Evolutionary conservation across 2,113 vertebrate species (phyloP).

Genomic region (Poeciliopsis retropinna): DNA sequence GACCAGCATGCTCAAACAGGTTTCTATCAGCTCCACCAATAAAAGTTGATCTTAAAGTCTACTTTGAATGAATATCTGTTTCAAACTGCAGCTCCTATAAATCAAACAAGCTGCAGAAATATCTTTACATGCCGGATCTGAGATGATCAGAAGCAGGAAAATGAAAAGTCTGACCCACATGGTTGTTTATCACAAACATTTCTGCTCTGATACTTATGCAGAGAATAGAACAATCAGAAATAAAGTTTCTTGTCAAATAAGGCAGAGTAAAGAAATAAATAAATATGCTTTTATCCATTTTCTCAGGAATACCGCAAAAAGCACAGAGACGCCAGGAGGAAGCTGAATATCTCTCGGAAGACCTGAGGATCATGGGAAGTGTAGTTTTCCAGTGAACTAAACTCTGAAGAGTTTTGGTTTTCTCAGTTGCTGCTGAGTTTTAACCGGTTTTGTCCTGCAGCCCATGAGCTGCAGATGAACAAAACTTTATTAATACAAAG

Average conservation of each 20-base stretch:
- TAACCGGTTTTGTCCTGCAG: neutral
- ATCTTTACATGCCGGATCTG: neutral
- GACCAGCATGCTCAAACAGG: slow-evolving; percentile 70
- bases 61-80: neutral
- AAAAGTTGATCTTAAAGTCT: neutral
- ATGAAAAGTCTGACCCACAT: no score
- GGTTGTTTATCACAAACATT: neutral
- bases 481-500: neutral
- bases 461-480: neutral
- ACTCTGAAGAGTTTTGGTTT: neutral
- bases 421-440: neutral
- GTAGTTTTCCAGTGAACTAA: neutral
- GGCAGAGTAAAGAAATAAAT: neutral
- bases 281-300: neutral
- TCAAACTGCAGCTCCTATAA: neutral
- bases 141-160: neutral
- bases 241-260: no score
- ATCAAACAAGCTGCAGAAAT: neutral
- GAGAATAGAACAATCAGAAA: neutral
- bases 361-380: slow-evolving; percentile 60
- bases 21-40: slow-evolving; percentile 9
- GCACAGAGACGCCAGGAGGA: slow-evolving; percentile 89
- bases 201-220: neutral
- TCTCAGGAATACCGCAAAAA: slow-evolving; percentile 90
- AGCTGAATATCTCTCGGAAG: slow-evolving; percentile 73